These are phyloP conservation scores for Barnardius zonarius DNA, from an alignment of 2,113 vertebrate genomes.

Conservation along the genomic window DNA sequence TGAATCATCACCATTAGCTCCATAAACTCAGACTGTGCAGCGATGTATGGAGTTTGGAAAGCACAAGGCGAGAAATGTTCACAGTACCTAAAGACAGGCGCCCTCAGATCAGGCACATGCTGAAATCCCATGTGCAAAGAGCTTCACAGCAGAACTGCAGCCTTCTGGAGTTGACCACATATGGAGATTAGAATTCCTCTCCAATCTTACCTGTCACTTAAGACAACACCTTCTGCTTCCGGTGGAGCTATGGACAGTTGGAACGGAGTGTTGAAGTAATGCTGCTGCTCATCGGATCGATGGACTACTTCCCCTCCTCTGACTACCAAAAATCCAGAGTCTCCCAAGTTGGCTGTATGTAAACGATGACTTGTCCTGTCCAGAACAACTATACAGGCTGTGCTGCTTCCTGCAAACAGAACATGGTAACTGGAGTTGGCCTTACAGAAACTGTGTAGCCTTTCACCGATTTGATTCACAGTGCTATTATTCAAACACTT, in stretches of 20 bases:
- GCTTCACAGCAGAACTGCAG: background rate
- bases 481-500: background rate
- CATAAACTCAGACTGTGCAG: background rate
- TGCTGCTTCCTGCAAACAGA: constrained; percentile 87
- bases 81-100: accelerated
- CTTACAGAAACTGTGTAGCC: background rate
- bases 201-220: constrained; percentile 80
- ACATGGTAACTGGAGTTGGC: accelerated
- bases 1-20: background rate
- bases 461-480: background rate
- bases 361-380: constrained; percentile 91
- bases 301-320: constrained; percentile 95
- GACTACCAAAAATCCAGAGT: constrained; percentile 96
- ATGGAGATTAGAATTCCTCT: background rate
- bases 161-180: background rate
- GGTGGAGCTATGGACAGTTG: constrained; percentile 96
- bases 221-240: constrained; percentile 89
- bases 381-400: constrained; percentile 90
- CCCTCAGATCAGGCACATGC: accelerated
- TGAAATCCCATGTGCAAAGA: accelerated
- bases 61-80: background rate
- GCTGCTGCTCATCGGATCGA: constrained; percentile 96
- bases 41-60: background rate
- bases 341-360: constrained; percentile 95
- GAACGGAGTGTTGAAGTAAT: constrained; percentile 95